Conservation (phyloP, 2,113 vertebrate species). For the Micromys minutus region DNA sequence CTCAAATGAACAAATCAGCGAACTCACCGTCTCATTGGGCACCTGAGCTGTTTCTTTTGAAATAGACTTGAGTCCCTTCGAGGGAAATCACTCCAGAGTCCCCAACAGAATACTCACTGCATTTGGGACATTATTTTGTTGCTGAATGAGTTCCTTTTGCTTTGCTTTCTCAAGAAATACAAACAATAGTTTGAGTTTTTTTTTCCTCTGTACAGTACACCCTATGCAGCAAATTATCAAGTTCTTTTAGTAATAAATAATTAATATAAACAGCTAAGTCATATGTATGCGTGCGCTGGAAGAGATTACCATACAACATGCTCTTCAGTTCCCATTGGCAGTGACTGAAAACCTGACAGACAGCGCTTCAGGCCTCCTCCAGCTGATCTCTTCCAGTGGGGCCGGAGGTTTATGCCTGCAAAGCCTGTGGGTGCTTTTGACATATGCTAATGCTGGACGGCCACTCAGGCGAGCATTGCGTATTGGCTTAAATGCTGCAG, state of each 20-base stretch:
- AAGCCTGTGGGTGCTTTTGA: background rate
- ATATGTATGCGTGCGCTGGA: background rate
- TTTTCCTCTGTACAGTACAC: background rate
- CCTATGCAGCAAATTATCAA: background rate
- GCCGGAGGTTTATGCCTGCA: background rate
- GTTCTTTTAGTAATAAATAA: background rate
- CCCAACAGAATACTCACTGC: background rate
- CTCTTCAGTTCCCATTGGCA: background rate
- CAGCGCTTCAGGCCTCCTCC: background rate
- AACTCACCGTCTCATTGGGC: background rate
- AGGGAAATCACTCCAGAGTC: background rate
- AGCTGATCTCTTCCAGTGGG: background rate
- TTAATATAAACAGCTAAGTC: background rate
- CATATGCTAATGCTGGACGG: background rate
- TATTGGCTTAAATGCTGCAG: background rate
- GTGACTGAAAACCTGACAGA: background rate
- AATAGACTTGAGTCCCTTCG: background rate
- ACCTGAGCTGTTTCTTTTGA: background rate
- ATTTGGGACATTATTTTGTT: background rate
- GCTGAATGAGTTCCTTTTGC: background rate
- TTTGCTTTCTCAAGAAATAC: conserved; percentile 27
- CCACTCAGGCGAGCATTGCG: background rate
- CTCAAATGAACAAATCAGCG: background rate
- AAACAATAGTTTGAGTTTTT: background rate
- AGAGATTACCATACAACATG: background rate